A percentile compares a stretch with the other conserved stretches of the same genome.
phyloP scores from a whole-genome alignment of 1,140 invertebrate genomes.

The Cydia pomonella region DNA sequence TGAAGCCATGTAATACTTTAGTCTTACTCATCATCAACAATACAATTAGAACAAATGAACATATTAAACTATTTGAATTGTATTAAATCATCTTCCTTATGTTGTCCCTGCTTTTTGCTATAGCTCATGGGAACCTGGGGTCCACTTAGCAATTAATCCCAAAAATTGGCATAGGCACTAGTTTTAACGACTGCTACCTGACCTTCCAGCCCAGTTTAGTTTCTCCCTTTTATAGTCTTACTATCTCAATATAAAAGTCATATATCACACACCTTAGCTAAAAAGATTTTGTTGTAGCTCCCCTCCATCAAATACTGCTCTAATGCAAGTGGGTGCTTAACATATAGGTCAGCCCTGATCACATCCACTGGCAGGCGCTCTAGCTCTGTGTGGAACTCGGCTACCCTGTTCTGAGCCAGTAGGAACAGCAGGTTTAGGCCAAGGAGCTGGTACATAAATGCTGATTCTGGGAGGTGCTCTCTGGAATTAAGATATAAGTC shows the following conservation, averaged over 20 bases:
- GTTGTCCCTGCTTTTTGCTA: no score
- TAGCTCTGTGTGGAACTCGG: slow-evolving; percentile 99
- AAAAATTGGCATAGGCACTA: no score
- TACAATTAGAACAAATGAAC: no score
- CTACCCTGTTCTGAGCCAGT: slow-evolving; percentile 97
- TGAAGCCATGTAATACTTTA: no score
- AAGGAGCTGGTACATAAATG: slow-evolving; percentile 96
- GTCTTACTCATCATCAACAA: no score
- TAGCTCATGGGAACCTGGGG: no score
- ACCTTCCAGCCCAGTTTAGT: no score
- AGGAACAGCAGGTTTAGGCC: slow-evolving; percentile 97
- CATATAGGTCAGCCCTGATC: slow-evolving; percentile 96
- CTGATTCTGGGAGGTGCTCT: slow-evolving; percentile 92
- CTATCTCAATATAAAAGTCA: neutral
- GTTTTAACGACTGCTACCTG: no score
- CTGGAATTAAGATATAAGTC: slow-evolving; percentile 72
- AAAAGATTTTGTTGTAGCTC: slow-evolving; percentile 95
- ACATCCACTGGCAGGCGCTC: slow-evolving; percentile 96
- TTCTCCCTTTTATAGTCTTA: no score
- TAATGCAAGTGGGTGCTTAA: slow-evolving; percentile 95
- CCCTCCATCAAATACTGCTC: slow-evolving; percentile 99
- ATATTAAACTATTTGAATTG: no score
- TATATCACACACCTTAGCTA: slow-evolving; percentile 76
- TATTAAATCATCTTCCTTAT: no score
- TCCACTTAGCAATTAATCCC: no score